These are phyloP conservation scores for Bombus ignitus DNA, from an alignment of 1,140 invertebrate species.

Conservation along the genomic window DNA sequence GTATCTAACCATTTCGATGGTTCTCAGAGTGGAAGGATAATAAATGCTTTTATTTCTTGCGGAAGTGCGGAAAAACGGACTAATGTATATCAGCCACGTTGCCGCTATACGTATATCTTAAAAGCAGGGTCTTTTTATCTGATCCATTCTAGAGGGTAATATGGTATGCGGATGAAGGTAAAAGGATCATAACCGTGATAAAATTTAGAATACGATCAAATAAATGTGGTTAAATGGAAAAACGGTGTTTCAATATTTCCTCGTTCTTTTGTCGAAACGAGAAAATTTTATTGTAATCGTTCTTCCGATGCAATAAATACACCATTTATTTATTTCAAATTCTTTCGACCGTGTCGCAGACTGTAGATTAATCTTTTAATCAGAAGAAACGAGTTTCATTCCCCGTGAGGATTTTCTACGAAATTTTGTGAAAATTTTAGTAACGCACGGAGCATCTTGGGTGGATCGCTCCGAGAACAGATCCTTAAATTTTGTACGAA, in stretches of 20 bases:
- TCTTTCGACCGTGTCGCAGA: background rate
- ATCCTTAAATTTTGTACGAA: slow-evolving; percentile 26
- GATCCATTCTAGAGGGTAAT: slow-evolving; percentile 29
- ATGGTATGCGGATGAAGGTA: background rate
- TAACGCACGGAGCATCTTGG: background rate
- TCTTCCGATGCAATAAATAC: background rate
- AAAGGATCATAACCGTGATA: background rate
- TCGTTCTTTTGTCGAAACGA: background rate
- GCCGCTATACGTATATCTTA: slow-evolving; percentile 8
- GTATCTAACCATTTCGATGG: background rate
- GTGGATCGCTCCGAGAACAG: background rate
- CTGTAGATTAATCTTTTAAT: slow-evolving; percentile 1
- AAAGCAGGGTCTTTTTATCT: slow-evolving; percentile 13
- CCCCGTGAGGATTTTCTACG: background rate
- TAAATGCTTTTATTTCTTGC: background rate
- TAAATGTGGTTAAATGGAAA: slow-evolving; percentile 11
- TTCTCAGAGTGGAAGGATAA: background rate
- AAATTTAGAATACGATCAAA: slow-evolving; percentile 23
- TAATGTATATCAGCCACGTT: slow-evolving; percentile 19
- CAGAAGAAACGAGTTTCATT: background rate
- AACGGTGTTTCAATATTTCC: background rate
- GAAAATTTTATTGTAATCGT: background rate
- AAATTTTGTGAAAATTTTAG: background rate
- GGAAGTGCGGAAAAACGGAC: background rate
- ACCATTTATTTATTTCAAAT: background rate